Percentiles rank a stretch among this genome's conserved stretches.
Conservation (phyloP, 2,888 invertebrate species). For the Prenolepis imparis region DNA sequence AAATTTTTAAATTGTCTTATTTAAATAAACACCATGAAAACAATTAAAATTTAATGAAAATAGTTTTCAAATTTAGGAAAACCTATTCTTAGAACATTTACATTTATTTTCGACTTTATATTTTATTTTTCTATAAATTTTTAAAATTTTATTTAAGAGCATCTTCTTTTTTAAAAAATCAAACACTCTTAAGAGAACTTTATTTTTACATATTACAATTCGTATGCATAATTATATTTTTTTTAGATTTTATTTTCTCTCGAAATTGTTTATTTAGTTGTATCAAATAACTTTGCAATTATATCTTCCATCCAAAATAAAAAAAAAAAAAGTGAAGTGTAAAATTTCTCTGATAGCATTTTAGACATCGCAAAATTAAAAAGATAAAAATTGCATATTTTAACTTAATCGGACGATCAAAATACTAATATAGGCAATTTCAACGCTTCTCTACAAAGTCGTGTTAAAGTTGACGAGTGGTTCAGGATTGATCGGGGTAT, state of each 20-base stretch:
- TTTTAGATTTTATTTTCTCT: background rate
- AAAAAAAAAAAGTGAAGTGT: background rate
- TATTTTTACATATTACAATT: background rate
- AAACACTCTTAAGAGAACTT: background rate
- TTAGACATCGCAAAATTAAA: background rate
- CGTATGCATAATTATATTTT: background rate
- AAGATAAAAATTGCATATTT: background rate
- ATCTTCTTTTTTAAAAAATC: background rate
- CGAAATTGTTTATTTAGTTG: background rate
- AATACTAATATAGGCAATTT: background rate
- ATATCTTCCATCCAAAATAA: too few relatives aligned
- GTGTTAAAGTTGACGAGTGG: background rate
- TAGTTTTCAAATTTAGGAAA: background rate
- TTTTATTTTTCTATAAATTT: background rate
- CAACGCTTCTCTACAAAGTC: background rate
- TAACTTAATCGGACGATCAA: background rate
- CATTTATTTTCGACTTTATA: background rate
- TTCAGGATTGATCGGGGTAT: background rate
- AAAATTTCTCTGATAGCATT: background rate
- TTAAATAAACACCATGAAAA: background rate
- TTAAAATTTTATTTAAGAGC: background rate
- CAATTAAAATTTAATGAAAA: constrained; percentile 15
- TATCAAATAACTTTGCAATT: background rate
- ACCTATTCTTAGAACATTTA: background rate
- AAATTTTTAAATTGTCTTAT: background rate